Base-by-base conservation (phyloP, 2,113 vertebrate genomes). In the Mustela lutreola region DNA sequence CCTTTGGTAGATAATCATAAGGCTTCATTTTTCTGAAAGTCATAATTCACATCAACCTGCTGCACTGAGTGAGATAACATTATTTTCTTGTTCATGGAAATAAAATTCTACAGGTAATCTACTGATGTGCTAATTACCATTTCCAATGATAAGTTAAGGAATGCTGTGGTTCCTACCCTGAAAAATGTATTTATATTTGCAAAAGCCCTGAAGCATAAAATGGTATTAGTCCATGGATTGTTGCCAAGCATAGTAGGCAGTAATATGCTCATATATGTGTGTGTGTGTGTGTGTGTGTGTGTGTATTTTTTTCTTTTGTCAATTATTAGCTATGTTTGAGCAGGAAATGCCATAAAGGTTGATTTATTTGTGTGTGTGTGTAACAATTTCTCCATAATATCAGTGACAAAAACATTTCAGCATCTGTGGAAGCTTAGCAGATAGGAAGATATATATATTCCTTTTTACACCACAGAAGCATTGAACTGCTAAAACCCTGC, bases 101-200 rank as follows among this genome's bases (percentile, higher is more conserved):
- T 95, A 91, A 95, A 97, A 96, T 96, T 97, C 79, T 96, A 45
- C 89, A 97, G 87, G 75, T 92, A 97, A 97, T 95, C 96, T 96
- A 91, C 90, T 96, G 94, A 97, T 94, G 92, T 94, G 67, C 87
- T 98, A 98, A 97, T 97, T 97, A 71, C 19, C 39, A 88, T 97
- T 97, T 97, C 92, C 79, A 90, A 6, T n/a, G 36, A 97, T 80
- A 70, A 97, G 45, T 79, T 92, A 63, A 89, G 79, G 86, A 94
- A 92, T 45, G 94, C 82, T 86, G 85, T 78, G 89, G 82, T 80
- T 94, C 84, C n/a, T 92, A 67, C 21, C n/a, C 22, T 97, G 92
- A 78, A 76, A 95, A 92, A 76, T 70, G 10, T 91, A 93, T 96
- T 96, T 96, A 70, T 93, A 91, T 95, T 96, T 79, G 24, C 48